Evolutionary conservation across 2,113 vertebrate species (phyloP).

Genomic region (Talpa occidentalis): DNA sequence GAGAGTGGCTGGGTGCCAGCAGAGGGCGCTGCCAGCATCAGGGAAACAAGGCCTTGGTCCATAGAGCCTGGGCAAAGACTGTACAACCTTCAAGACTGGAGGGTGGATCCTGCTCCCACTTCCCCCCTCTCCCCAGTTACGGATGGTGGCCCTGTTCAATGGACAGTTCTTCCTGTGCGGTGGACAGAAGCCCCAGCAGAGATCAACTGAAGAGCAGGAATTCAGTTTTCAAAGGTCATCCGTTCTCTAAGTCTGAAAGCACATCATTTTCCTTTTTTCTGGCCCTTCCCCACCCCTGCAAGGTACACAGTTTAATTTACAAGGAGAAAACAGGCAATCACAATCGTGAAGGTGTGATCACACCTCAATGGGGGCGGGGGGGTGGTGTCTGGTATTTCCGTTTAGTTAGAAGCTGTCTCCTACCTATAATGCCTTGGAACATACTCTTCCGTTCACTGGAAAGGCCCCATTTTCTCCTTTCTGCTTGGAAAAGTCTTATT

Average conservation of each 20-base stretch:
- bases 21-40: conserved; percentile 26
- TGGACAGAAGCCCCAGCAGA: background rate
- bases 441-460: background rate
- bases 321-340: conserved; percentile 51
- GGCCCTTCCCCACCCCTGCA: background rate
- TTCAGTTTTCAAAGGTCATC: background rate
- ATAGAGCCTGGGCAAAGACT: background rate
- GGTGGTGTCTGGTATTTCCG: background rate
- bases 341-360: conserved; percentile 34
- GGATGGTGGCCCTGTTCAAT: background rate
- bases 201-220: background rate
- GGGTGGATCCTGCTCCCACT: too few relatives aligned
- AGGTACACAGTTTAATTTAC: conserved; percentile 62
- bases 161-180: too few relatives aligned
- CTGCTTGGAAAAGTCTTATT: background rate
- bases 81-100: background rate
- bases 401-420: background rate
- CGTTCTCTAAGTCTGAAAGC: conserved; percentile 23
- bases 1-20: background rate
- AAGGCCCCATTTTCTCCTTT: background rate
- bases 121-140: background rate
- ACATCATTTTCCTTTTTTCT: background rate
- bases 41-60: background rate
- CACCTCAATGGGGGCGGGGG: background rate
- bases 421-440: background rate